Evolutionary conservation across 2,113 vertebrate species (phyloP).

Genomic region (Ceyx margarethae): DNA sequence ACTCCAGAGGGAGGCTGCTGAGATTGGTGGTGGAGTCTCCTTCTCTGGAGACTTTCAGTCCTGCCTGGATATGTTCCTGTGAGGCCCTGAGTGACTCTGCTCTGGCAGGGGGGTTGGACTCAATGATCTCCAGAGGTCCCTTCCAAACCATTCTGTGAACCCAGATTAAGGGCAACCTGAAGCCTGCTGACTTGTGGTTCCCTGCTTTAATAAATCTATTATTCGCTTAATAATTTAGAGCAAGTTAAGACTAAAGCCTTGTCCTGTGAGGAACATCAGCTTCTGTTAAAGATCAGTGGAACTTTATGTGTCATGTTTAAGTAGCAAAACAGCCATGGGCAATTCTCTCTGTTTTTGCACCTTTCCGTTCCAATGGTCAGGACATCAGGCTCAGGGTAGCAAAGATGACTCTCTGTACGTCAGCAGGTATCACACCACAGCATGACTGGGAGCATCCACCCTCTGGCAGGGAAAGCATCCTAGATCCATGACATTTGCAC

Average conservation of each 20-base stretch:
- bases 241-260: neutral
- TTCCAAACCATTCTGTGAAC: neutral
- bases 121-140: too few species aligned
- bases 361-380: neutral
- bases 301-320: neutral
- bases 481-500: neutral
- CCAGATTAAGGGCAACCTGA: neutral
- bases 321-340: neutral
- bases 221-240: neutral
- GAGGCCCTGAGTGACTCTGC: too few species aligned
- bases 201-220: neutral
- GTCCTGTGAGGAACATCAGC: neutral
- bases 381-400: neutral
- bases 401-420: accelerated
- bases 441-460: neutral
- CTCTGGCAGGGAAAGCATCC: neutral
- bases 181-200: neutral
- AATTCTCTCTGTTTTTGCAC: neutral
- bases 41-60: too few species aligned
- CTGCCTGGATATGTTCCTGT: too few species aligned
- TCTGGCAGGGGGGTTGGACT: too few species aligned
- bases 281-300: neutral
- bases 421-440: neutral
- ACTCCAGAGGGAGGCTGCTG: neutral
- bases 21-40: too few species aligned